Conservation (phyloP, 2,797 vertebrate genomes). For the Florisuga fusca region DNA sequence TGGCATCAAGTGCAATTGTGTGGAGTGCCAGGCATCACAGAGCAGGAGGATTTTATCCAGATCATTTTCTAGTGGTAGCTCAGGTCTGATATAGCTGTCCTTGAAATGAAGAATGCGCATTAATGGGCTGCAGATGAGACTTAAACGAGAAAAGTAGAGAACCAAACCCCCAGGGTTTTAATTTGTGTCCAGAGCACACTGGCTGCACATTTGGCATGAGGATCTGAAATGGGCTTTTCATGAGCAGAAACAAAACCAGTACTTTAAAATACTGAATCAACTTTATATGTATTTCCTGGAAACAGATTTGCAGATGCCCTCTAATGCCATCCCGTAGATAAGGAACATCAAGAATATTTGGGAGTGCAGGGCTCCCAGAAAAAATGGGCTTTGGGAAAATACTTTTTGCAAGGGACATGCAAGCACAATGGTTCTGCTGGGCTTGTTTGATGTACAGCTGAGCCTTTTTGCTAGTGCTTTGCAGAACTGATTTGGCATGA, state of each 20-base stretch:
- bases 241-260: constrained; percentile 43
- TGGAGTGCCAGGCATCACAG: background rate
- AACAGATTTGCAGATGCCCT: background rate
- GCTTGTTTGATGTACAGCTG: background rate
- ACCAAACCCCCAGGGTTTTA: background rate
- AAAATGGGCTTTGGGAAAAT: background rate
- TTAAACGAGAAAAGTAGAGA: background rate
- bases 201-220: background rate
- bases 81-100: background rate
- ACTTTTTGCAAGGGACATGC: background rate
- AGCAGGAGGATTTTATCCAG: background rate
- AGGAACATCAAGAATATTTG: background rate
- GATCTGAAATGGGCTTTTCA: constrained; percentile 26
- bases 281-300: constrained; percentile 7
- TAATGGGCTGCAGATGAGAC: background rate
- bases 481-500: background rate
- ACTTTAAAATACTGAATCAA: constrained; percentile 41
- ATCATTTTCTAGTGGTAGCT: background rate
- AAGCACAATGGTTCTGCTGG: background rate
- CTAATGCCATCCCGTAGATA: background rate
- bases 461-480: background rate
- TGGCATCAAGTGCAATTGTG: background rate
- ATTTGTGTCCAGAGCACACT: background rate
- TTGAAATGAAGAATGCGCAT: background rate
- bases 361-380: background rate